A percentile compares a stretch with the other conserved stretches of the same genome.
Conservation (phyloP, 2,113 vertebrate genomes). For the Malurus elegans region DNA sequence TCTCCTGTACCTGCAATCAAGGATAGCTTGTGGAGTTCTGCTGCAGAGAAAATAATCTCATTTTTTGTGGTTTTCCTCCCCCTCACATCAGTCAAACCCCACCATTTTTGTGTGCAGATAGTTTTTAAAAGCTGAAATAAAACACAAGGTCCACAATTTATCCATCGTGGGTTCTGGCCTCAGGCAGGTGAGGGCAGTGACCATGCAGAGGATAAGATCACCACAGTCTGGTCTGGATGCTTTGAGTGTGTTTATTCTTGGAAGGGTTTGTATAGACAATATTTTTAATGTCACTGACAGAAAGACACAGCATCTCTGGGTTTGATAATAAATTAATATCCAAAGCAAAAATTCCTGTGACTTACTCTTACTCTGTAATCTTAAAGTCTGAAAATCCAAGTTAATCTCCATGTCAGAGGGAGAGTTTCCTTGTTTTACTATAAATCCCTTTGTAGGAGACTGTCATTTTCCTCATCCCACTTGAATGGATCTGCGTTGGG, state of each 20-base stretch:
- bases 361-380: background rate
- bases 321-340: background rate
- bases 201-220: rapidly evolving
- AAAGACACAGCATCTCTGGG: background rate
- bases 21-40: background rate
- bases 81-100: background rate
- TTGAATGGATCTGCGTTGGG: background rate
- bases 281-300: background rate
- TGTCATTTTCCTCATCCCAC: background rate
- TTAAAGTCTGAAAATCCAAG: background rate
- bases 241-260: background rate
- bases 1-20: background rate
- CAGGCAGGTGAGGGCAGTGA: background rate
- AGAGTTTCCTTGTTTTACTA: background rate
- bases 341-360: background rate
- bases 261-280: background rate
- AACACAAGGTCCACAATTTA: rapidly evolving
- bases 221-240: background rate
- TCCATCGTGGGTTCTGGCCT: background rate
- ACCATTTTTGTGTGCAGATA: background rate
- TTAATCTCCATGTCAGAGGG: background rate
- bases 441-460: background rate
- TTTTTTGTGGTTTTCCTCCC: background rate
- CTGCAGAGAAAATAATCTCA: background rate
- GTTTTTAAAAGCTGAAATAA: background rate